Evolutionary conservation across 1,140 invertebrate species (phyloP).

Genomic region (Geopemphigus sp.): DNA sequence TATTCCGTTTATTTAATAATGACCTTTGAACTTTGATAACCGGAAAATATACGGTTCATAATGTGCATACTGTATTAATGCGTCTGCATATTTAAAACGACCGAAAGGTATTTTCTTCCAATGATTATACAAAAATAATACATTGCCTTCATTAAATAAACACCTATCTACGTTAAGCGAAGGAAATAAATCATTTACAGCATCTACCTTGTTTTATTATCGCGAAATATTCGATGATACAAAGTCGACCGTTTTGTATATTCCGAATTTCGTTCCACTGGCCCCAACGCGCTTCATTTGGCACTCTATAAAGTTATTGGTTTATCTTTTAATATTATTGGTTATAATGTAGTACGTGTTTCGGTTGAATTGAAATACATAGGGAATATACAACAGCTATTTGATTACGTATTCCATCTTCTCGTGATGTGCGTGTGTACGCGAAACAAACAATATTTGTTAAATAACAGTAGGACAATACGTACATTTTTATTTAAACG

Average conservation of each 20-base stretch:
- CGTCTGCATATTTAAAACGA: not conserved
- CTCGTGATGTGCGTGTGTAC: too few species aligned
- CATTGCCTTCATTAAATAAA: not conserved
- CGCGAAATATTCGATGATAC: not conserved
- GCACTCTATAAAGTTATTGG: too few species aligned
- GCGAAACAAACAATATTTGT: too few species aligned
- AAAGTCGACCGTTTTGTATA: not conserved
- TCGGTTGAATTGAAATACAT: too few species aligned
- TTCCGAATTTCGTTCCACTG: not conserved
- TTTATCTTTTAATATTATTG: too few species aligned
- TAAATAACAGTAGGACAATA: too few species aligned
- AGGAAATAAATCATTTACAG: not conserved
- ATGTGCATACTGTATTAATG: not conserved
- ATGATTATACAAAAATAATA: too few species aligned
- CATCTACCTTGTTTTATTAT: not conserved
- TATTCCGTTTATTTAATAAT: conserved; percentile 29
- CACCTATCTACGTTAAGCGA: not conserved
- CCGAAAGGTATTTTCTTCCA: not conserved
- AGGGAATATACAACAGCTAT: too few species aligned
- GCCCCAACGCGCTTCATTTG: too few species aligned
- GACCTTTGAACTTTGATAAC: conserved; percentile 25
- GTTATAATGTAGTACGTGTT: too few species aligned
- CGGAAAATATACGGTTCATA: not conserved
- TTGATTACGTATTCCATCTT: too few species aligned
- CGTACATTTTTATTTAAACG: too few species aligned